phyloP scores from a whole-genome alignment of 2,797 vertebrate genomes.

The Poeciliopsis gracilis region DNA sequence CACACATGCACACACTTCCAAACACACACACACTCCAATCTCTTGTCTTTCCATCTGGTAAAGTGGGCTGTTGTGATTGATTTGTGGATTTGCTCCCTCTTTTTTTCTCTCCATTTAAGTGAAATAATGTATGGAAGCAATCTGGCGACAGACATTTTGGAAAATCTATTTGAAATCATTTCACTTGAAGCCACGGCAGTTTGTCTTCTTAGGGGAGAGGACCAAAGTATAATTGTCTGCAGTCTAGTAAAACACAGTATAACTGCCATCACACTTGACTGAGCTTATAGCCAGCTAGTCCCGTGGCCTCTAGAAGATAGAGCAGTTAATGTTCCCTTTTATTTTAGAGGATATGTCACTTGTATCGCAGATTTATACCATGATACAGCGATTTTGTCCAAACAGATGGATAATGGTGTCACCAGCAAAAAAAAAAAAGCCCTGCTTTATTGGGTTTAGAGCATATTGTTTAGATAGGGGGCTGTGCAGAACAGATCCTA shows the following conservation, averaged over 20 bases:
- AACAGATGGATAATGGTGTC: constrained; percentile 99
- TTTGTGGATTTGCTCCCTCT: constrained; percentile 96
- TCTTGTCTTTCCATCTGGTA: constrained; percentile 78
- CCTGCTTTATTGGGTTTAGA: constrained; percentile 97
- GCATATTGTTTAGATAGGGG: constrained; percentile 97
- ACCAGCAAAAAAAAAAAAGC: constrained; percentile 87
- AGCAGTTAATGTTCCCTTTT: constrained; percentile 99
- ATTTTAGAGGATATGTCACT: constrained; percentile 99
- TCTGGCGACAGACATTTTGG: constrained; percentile 99
- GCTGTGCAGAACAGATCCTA: constrained; percentile 90
- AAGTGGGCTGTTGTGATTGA: constrained; percentile 87
- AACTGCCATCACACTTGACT: constrained; percentile 99
- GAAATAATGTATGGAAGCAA: constrained; percentile 99
- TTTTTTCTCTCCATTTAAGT: constrained; percentile 98
- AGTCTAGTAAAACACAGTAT: constrained; percentile 99
- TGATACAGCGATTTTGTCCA: constrained; percentile 99
- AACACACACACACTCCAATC: constrained; percentile 51
- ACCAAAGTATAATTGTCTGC: constrained; percentile 99
- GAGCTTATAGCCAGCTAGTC: constrained; percentile 99
- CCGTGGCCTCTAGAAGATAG: constrained; percentile 99
- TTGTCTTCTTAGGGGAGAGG: constrained; percentile 99
- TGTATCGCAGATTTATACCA: constrained; percentile 99
- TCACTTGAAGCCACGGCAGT: constrained; percentile 98
- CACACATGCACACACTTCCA: constrained; percentile 45
- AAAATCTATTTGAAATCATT: constrained; percentile 99